Evolutionary conservation across 2,113 vertebrate species (phyloP), one percentile per base, ranked within the genome.

Genomic region (Prionailurus bengalensis): DNA sequence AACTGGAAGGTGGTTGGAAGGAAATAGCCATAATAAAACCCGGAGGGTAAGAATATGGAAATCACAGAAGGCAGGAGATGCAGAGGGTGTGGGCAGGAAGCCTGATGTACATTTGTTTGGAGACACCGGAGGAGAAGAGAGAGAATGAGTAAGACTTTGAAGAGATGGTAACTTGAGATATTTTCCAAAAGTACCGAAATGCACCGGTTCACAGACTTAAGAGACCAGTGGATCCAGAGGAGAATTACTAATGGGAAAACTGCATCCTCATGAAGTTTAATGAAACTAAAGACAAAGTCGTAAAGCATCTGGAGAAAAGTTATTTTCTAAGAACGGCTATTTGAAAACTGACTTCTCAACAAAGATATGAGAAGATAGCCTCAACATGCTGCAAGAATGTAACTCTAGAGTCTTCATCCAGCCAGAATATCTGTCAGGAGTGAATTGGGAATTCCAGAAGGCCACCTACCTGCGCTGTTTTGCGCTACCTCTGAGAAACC

Each of bases 361-460:
- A 11, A 7, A 76, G 23, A 68, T 5, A 27, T 3, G 1, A 45
- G 39, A 61, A 10, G 36, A 0, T 9, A 0, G n/a, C 10, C 11
- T 63, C 55, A 11, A 0, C 3, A 5, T 39, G 7, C 31, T 76
- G 12, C 19, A 12, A 71, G 51, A 45, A 4, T 12, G 0, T 1
- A 19, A 7, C 48, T 84, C 63, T 31, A 2, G 39, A 48, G 68
- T 36, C 23, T 17, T 5, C 3, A 14, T 13, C 27, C 65, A 21
- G 63, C 53, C 74, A 16, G 58, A 6, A 3, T 21, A 11, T 0
- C 25, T 39, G 55, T 39, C 27, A 7, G 4, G 85, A 29, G 5
- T 81, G 55, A 61, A 31, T 19, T 31, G 7, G 15, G n/a, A 58
- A 65, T 82, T 78, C 61, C 31, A 16, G 12, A 42, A 83, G 61